A percentile compares a stretch with the other conserved stretches of the same genome.
Evolutionary conservation across 1,140 invertebrate genomes (phyloP).

Genomic region (Brachionus manjavacas): DNA sequence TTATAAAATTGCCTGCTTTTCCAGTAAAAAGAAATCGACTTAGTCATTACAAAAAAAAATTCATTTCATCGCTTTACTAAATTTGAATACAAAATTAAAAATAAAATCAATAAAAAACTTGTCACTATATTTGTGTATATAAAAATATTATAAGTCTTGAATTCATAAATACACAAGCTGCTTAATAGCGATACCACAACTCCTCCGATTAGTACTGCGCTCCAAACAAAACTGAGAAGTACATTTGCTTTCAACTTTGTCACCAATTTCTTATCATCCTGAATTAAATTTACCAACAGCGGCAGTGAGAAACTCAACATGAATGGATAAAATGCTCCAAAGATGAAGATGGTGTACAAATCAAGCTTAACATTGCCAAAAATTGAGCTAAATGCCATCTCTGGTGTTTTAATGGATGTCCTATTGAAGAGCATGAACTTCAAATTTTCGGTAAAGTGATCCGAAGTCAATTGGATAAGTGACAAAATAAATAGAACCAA

Average conservation of each 20-base stretch:
- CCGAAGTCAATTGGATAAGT: background rate
- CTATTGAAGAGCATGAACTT: background rate
- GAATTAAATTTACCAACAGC: background rate
- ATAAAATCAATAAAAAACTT: slow-evolving; percentile 27
- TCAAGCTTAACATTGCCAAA: slow-evolving; percentile 15
- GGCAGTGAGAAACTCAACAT: background rate
- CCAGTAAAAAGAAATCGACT: too few relatives aligned
- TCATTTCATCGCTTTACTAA: background rate
- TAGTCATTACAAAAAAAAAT: background rate
- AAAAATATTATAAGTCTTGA: slow-evolving; percentile 18
- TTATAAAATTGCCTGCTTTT: too few relatives aligned
- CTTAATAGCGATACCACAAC: background rate
- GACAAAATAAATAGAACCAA: background rate
- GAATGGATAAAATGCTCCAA: background rate
- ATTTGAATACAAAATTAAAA: slow-evolving; percentile 22
- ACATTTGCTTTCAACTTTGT: background rate
- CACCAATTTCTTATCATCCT: background rate
- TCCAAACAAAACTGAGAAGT: background rate
- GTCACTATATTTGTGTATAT: slow-evolving; percentile 12
- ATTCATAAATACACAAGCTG: background rate
- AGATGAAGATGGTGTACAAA: background rate
- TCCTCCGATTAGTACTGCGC: background rate
- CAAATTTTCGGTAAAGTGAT: slow-evolving; percentile 32
- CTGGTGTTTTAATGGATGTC: background rate
- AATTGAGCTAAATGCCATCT: background rate